These are phyloP conservation scores for Xylophagus ater DNA, from an alignment of 2,888 invertebrate species.

Conservation along the genomic window DNA sequence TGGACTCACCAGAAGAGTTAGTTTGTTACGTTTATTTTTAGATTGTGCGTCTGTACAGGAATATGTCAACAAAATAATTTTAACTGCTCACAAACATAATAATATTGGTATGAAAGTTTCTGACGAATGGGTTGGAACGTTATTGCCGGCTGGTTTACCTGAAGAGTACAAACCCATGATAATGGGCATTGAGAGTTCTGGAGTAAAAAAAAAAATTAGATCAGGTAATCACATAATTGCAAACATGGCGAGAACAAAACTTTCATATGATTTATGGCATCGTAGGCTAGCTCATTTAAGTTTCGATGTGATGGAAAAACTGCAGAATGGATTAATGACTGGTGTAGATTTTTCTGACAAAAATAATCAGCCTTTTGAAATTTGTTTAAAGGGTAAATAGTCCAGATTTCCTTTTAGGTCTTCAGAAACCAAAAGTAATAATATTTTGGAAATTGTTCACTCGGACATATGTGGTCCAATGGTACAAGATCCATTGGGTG, in stretches of 20 bases:
- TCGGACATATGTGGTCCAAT: conserved; percentile 32
- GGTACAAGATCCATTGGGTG: conserved; percentile 25
- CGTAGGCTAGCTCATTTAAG: neutral
- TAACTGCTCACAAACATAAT: conserved; percentile 23
- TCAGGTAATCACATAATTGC: neutral
- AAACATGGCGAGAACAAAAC: neutral
- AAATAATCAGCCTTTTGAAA: conserved; percentile 4
- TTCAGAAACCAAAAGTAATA: conserved; percentile 15
- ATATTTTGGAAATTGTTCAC: conserved; percentile 27
- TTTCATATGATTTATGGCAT: conserved; percentile 12
- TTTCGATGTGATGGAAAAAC: neutral
- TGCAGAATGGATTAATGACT: neutral
- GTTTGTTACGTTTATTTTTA: conserved; percentile 19
- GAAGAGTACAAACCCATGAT: conserved; percentile 25
- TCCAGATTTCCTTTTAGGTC: conserved; percentile 19
- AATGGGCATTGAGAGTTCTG: conserved; percentile 19
- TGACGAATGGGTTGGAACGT: conserved; percentile 23
- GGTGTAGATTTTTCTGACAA: too few species aligned
- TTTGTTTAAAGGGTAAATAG: conserved; percentile 22
- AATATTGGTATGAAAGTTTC: conserved; percentile 18
- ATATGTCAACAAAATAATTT: conserved; percentile 24
- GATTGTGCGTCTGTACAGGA: conserved; percentile 22
- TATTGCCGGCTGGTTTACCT: conserved; percentile 24
- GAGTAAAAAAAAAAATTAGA: conserved; percentile 9
- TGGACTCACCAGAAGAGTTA: conserved; percentile 24